Percentiles rank a stretch among this genome's conserved stretches.
phyloP scores from a whole-genome alignment of 2,888 invertebrate species.

The Patella depressa region DNA sequence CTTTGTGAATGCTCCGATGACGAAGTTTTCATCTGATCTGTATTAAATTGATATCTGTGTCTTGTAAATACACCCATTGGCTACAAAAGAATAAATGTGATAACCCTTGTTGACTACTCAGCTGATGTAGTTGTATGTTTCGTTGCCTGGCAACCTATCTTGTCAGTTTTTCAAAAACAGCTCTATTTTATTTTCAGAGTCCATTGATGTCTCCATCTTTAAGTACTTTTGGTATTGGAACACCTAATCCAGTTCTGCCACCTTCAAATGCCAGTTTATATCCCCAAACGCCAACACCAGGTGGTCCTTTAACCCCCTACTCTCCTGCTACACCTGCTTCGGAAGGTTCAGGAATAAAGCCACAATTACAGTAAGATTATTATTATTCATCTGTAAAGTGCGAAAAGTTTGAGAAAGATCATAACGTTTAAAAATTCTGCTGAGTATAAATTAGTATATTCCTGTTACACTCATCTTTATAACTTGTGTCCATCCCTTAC shows the following conservation, averaged over 20 bases:
- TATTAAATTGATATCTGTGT: too few species aligned
- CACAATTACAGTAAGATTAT: slow-evolving; percentile 85
- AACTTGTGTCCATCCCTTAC: too few species aligned
- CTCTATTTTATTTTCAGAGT: slow-evolving; percentile 46
- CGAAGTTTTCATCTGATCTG: too few species aligned
- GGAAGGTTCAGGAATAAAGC: slow-evolving; percentile 92
- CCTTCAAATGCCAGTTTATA: slow-evolving; percentile 63
- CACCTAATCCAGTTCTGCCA: slow-evolving; percentile 59
- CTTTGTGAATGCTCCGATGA: too few species aligned
- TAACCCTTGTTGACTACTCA: too few species aligned
- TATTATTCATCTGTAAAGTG: not conserved
- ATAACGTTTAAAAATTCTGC: not conserved
- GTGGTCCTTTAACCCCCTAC: slow-evolving; percentile 80
- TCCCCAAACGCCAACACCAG: slow-evolving; percentile 75
- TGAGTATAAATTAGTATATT: too few species aligned
- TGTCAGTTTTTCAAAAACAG: not conserved
- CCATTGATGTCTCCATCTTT: slow-evolving; percentile 61
- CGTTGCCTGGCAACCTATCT: not conserved
- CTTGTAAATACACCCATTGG: too few species aligned
- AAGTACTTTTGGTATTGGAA: slow-evolving; percentile 52
- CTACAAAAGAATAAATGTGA: too few species aligned
- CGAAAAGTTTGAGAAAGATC: not conserved
- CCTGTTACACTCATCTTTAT: too few species aligned
- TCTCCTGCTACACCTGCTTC: slow-evolving; percentile 75
- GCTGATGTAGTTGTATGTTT: too few species aligned